These are phyloP conservation scores for Phyllostomus discolor DNA, from an alignment of 2,113 vertebrate species.

Conservation along the genomic window DNA sequence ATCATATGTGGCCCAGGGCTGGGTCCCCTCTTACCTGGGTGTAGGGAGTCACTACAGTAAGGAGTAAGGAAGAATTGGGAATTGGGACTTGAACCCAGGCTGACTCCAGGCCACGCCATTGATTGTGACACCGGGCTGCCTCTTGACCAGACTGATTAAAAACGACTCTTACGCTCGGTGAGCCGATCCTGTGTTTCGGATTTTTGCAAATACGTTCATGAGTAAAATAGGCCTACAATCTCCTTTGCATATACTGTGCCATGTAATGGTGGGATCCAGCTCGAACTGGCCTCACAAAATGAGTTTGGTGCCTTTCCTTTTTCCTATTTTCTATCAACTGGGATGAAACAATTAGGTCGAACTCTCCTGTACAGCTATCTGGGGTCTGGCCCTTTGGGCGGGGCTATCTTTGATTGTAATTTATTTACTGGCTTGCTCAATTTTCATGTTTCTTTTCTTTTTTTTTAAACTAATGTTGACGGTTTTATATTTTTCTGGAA, in stretches of 20 bases:
- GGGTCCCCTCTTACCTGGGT: not conserved
- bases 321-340: not conserved
- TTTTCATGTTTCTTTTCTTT: not conserved
- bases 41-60: too few species aligned
- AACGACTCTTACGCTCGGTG: rapidly evolving
- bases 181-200: not conserved
- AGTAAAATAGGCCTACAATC: not conserved
- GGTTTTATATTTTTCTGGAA: not conserved
- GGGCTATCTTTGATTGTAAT: not conserved
- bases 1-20: not conserved
- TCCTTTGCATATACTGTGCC: not conserved
- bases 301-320: not conserved
- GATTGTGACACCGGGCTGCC: rapidly evolving
- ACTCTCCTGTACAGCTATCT: not conserved
- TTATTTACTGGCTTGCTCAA: not conserved
- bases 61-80: not conserved
- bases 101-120: rapidly evolving
- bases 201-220: not conserved
- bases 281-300: not conserved
- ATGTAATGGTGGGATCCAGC: not conserved
- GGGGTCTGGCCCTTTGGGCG: not conserved
- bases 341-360: not conserved
- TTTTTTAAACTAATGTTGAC: not conserved
- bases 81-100: not conserved
- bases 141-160: rapidly evolving